phyloP scores from a whole-genome alignment of 2,113 vertebrate genomes.

The Cromileptes altivelis region DNA sequence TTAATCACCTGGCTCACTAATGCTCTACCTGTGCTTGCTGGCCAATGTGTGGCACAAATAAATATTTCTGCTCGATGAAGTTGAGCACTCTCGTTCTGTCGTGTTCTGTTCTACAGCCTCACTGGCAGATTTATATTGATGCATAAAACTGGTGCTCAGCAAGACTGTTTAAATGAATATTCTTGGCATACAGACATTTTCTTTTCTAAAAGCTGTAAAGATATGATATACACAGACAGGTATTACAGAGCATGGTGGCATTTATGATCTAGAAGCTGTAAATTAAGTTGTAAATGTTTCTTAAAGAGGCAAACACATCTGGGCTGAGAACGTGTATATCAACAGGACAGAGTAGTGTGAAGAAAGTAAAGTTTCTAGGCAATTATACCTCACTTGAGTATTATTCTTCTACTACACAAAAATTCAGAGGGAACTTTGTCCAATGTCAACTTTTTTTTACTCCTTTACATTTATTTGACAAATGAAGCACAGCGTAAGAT shows the following conservation, averaged over 20 bases:
- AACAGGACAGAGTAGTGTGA: no score
- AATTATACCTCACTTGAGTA: no score
- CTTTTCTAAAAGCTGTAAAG: background rate
- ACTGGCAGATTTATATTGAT: background rate
- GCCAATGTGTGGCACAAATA: background rate
- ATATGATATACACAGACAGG: background rate
- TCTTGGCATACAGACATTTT: background rate
- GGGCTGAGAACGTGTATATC: no score
- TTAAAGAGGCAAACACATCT: background rate
- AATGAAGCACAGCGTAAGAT: no score
- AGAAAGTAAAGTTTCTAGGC: no score
- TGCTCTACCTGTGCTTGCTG: background rate
- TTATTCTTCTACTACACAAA: no score
- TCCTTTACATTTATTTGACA: no score
- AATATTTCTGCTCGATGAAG: background rate
- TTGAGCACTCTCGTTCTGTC: background rate
- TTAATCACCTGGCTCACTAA: constrained; percentile 26
- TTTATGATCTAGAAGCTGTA: background rate
- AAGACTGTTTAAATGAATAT: constrained; percentile 14
- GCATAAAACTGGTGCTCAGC: background rate
- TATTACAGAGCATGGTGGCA: background rate
- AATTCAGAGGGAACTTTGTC: no score
- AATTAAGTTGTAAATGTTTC: background rate
- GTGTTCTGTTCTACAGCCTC: background rate
- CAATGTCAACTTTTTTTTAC: no score